These are phyloP conservation scores for Sarcophilus harrisii DNA, from an alignment of 2,797 vertebrate species.

Conservation along the genomic window DNA sequence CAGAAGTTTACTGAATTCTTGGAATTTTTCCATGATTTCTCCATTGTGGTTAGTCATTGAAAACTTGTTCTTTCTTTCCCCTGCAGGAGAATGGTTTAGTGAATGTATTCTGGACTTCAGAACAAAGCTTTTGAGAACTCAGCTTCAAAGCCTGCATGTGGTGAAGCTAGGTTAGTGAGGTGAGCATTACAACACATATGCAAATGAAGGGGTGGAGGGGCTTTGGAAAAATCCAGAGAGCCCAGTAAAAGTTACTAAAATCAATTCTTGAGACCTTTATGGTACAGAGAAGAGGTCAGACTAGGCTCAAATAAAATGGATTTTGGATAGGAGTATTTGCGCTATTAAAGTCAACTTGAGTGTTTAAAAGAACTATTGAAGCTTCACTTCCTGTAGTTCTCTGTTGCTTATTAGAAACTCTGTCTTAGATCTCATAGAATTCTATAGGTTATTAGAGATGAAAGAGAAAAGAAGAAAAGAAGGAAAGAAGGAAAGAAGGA, in stretches of 20 bases:
- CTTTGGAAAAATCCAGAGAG: constrained; percentile 44
- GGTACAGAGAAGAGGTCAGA: constrained; percentile 42
- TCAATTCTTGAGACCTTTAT: constrained; percentile 21
- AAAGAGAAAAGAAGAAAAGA: background rate
- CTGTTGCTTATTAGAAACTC: background rate
- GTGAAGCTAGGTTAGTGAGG: background rate
- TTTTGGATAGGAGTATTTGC: background rate
- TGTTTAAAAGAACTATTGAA: background rate
- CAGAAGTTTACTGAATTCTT: constrained; percentile 38
- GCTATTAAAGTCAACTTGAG: background rate
- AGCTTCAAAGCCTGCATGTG: background rate
- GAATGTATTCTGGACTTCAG: constrained; percentile 17
- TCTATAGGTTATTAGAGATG: background rate
- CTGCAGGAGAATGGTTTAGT: constrained; percentile 12
- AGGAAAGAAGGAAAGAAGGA: background rate
- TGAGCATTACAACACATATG: background rate
- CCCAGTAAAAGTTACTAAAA: constrained; percentile 2
- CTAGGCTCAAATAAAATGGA: constrained; percentile 30
- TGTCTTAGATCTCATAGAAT: background rate
- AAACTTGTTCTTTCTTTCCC: constrained; percentile 30
- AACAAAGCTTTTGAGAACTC: constrained; percentile 44
- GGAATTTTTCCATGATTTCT: constrained; percentile 44
- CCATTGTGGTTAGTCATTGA: constrained; percentile 1
- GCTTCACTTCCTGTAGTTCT: background rate
- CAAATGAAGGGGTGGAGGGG: background rate